Conservation (phyloP, 2,797 vertebrate species). For the Sibirionetta formosa region DNA sequence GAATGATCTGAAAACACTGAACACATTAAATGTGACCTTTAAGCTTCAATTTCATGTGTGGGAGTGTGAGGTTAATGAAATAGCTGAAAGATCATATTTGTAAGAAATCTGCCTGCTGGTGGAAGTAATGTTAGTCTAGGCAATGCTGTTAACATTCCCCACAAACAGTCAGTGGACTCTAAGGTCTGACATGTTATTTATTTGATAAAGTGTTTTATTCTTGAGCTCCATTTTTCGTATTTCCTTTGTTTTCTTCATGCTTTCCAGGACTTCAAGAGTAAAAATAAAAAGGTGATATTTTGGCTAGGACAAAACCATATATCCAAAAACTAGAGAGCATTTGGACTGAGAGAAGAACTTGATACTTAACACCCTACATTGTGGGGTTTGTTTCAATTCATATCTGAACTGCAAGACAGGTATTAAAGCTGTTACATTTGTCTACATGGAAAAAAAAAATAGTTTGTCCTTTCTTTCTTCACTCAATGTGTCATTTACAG, state of each 20-base stretch:
- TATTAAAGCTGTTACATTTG: background rate
- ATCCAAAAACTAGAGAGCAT: background rate
- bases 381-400: background rate
- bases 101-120: constrained; percentile 61
- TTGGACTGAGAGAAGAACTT: background rate
- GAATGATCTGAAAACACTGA: constrained; percentile 54
- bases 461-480: background rate
- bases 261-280: constrained; percentile 16
- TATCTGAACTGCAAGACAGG: background rate
- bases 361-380: background rate
- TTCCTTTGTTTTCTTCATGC: constrained; percentile 34
- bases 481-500: background rate
- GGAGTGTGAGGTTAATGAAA: constrained; percentile 72
- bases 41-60: constrained; percentile 43
- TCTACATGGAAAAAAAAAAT: background rate
- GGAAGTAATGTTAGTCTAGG: constrained; percentile 38
- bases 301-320: background rate
- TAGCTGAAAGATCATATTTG: constrained; percentile 67
- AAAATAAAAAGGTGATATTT: constrained; percentile 28
- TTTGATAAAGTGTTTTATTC: constrained; percentile 76
- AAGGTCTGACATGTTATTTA: constrained; percentile 71
- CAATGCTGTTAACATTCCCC: constrained; percentile 58
- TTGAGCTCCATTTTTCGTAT: constrained; percentile 38
- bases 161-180: constrained; percentile 36
- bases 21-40: constrained; percentile 72